These are phyloP conservation scores for Intellagama lesueurii DNA, from an alignment of 2,797 vertebrate species.

Conservation along the genomic window DNA sequence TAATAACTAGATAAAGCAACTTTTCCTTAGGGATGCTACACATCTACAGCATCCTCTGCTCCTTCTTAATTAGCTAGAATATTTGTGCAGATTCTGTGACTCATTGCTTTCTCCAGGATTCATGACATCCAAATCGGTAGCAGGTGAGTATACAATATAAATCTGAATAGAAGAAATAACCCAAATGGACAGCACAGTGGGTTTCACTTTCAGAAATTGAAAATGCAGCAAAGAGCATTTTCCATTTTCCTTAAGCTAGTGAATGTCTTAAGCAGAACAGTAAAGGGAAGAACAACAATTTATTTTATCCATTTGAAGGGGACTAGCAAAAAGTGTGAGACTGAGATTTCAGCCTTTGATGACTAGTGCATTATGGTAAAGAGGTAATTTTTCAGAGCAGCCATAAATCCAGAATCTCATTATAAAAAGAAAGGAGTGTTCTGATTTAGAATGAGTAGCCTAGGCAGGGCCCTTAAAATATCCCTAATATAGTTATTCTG, in stretches of 20 bases:
- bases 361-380: constrained; percentile 36
- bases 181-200: not conserved
- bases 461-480: constrained; percentile 20
- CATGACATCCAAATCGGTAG: not conserved
- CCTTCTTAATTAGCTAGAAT: not conserved
- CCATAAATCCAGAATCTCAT: constrained; percentile 34
- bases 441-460: constrained; percentile 38
- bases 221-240: constrained; percentile 10
- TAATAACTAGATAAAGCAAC: not conserved
- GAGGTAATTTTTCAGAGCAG: constrained; percentile 25
- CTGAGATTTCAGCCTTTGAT: constrained; percentile 8
- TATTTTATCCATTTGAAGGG: constrained; percentile 40
- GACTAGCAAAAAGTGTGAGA: not conserved
- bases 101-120: not conserved
- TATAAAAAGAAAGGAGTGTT: constrained; percentile 20
- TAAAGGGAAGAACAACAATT: constrained; percentile 14
- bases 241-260: constrained; percentile 7
- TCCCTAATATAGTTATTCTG: constrained; percentile 3
- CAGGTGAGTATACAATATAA: not conserved
- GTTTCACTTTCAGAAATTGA: constrained; percentile 1
- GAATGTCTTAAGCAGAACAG: constrained; percentile 13
- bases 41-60: not conserved
- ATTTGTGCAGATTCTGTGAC: not conserved
- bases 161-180: not conserved
- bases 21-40: not conserved